phyloP scores from a whole-genome alignment of 2,113 vertebrate genomes.

The Nerophis ophidion region DNA sequence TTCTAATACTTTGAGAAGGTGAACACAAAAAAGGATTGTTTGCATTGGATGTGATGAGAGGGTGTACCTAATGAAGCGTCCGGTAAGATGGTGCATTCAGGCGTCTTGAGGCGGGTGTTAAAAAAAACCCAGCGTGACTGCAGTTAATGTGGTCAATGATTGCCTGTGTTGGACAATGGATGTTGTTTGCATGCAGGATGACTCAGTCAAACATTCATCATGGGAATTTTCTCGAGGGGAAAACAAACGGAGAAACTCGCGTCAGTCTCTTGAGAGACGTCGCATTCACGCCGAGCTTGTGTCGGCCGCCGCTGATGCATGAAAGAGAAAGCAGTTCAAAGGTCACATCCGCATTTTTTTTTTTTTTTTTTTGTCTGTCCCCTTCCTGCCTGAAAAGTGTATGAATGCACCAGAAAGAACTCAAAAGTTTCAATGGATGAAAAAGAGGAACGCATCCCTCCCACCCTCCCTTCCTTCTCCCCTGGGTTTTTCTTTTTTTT shows the following conservation, averaged over 20 bases:
- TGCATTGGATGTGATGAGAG: too few species aligned
- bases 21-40: too few species aligned
- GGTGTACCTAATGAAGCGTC: too few species aligned
- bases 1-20: too few species aligned
- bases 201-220: neutral
- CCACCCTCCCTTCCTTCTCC: neutral
- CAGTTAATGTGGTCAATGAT: neutral
- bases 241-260: neutral
- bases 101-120: neutral
- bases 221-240: neutral
- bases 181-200: neutral
- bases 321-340: conserved; percentile 9
- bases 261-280: neutral
- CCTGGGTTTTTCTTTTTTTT: neutral
- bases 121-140: neutral
- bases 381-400: neutral
- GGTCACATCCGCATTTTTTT: neutral
- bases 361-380: neutral
- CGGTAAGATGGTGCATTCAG: too few species aligned
- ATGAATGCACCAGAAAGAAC: conserved; percentile 6
- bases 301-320: neutral
- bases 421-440: neutral
- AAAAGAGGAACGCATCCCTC: neutral
- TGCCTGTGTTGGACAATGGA: conserved; percentile 1
- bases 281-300: neutral